Conservation (phyloP, 2,113 vertebrate species). For the Peromyscus maniculatus region DNA sequence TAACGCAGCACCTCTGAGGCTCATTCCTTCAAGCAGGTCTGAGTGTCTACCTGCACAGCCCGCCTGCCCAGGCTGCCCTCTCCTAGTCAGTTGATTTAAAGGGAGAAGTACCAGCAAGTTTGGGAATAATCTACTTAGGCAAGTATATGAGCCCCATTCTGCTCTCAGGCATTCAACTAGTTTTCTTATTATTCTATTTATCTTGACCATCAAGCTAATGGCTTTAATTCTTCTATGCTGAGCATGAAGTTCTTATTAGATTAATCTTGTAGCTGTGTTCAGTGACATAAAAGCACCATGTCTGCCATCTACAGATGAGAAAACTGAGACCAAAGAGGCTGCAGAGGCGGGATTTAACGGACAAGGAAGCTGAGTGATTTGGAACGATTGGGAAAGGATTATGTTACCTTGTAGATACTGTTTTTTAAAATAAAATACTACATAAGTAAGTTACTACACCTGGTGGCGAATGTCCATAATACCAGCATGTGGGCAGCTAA, state of each 20-base stretch:
- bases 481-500: not conserved
- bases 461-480: not conserved
- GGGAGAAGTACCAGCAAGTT: not conserved
- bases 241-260: constrained; percentile 1
- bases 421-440: constrained; percentile 46
- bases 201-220: not conserved
- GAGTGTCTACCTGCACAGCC: not conserved
- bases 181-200: constrained; percentile 22
- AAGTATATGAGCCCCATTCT: not conserved
- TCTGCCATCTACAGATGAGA: not conserved
- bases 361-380: not conserved
- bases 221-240: not conserved
- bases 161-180: not conserved
- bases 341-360: not conserved
- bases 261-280: not conserved
- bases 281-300: not conserved
- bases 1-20: not conserved
- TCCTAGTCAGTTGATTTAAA: not conserved
- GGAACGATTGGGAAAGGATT: not conserved
- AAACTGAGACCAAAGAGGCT: not conserved
- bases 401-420: not conserved
- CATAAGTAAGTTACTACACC: not conserved
- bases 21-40: not conserved
- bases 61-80: not conserved
- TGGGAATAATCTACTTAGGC: constrained; percentile 14